phyloP scores from a whole-genome alignment of 1,140 invertebrate species.

The Hycleus cichorii region DNA sequence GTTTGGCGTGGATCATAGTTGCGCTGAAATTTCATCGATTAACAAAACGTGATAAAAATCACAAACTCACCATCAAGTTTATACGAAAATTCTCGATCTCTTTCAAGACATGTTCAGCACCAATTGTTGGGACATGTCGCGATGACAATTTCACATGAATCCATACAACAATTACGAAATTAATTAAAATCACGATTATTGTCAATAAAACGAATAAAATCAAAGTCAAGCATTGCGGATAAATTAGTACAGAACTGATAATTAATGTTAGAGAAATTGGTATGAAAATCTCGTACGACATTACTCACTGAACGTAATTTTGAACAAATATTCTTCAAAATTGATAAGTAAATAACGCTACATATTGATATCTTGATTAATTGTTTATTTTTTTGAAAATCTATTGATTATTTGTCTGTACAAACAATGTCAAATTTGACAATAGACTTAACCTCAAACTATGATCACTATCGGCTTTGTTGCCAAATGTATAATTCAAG shows the following conservation, averaged over 20 bases:
- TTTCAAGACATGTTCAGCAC: conserved; percentile 41
- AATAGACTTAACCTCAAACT: too few relatives aligned
- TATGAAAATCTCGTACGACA: too few relatives aligned
- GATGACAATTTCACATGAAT: conserved; percentile 46
- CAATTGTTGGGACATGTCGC: conserved; percentile 45
- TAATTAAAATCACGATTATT: conserved; percentile 37
- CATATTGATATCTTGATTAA: too few relatives aligned
- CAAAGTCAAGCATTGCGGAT: conserved; percentile 22
- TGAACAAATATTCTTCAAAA: too few relatives aligned
- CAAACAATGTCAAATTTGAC: too few relatives aligned
- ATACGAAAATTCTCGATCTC: conserved; percentile 45
- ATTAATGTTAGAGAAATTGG: neutral
- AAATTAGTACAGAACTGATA: neutral
- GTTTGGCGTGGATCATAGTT: conserved; percentile 29
- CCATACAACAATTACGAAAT: conserved; percentile 42
- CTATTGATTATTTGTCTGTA: too few relatives aligned
- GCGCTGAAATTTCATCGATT: conserved; percentile 19
- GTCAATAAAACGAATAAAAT: conserved; percentile 31
- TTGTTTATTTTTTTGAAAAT: too few relatives aligned
- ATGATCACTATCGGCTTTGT: too few relatives aligned
- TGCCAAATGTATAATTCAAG: too few relatives aligned
- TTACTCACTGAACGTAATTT: too few relatives aligned
- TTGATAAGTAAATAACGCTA: too few relatives aligned
- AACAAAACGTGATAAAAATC: neutral
- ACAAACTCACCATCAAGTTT: conserved; percentile 43